phyloP scores from a whole-genome alignment of 1,140 invertebrate genomes.

The Drosophila willistoni region DNA sequence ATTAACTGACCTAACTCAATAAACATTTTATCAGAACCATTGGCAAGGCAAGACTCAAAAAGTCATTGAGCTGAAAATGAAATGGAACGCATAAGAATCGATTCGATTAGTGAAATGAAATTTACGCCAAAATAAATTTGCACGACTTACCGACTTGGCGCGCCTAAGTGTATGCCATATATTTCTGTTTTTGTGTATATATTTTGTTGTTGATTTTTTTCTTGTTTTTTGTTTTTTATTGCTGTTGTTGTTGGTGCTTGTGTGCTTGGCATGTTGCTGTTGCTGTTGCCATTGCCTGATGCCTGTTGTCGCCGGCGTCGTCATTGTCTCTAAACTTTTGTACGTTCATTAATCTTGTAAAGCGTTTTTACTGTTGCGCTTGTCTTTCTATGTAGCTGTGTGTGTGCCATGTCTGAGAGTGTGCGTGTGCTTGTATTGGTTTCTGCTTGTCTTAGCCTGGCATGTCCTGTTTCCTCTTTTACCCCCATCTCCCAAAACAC shows the following conservation, averaged over 20 bases:
- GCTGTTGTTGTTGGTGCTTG: constrained; percentile 26
- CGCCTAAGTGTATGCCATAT: constrained; percentile 73
- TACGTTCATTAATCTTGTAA: constrained; percentile 80
- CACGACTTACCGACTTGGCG: constrained; percentile 72
- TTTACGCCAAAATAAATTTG: constrained; percentile 79
- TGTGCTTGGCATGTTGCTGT: constrained; percentile 50
- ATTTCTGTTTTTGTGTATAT: constrained; percentile 45
- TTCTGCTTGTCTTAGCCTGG: constrained; percentile 50
- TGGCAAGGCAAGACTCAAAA: constrained; percentile 38
- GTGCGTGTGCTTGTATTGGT: constrained; percentile 51
- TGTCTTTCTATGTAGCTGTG: constrained; percentile 16
- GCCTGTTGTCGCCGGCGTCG: constrained; percentile 67
- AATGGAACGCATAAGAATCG: constrained; percentile 79
- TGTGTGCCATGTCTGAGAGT: constrained; percentile 15
- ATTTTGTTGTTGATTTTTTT: constrained; percentile 28
- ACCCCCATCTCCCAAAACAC: not conserved
- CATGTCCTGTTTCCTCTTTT: constrained; percentile 30
- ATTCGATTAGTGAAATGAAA: constrained; percentile 80
- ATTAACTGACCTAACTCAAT: constrained; percentile 22
- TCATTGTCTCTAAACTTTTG: constrained; percentile 81
- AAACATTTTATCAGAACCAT: constrained; percentile 4
- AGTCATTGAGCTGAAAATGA: constrained; percentile 67
- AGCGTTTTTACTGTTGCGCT: constrained; percentile 72
- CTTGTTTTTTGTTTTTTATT: constrained; percentile 29
- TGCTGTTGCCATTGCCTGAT: constrained; percentile 39